Evolutionary conservation across 1,140 invertebrate species (phyloP).

Genomic region (Bombyx mandarina): DNA sequence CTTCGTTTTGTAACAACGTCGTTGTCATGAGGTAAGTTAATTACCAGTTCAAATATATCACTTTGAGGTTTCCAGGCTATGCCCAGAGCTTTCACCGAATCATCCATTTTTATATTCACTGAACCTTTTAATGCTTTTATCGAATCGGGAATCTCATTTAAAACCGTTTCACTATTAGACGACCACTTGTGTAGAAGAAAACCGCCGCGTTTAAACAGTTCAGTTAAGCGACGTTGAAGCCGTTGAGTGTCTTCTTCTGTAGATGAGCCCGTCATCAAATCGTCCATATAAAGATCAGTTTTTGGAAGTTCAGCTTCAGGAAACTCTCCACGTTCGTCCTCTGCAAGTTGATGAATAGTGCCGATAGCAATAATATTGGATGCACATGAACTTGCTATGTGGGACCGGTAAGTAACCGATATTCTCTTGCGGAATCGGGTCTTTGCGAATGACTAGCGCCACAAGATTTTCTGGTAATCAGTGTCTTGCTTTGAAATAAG

Average conservation of each 20-base stretch:
- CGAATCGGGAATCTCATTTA: no score
- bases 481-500: no score
- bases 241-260: slow-evolving; percentile 16
- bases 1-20: slow-evolving; percentile 13
- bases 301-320: slow-evolving; percentile 9
- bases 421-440: no score
- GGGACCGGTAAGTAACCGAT: no score
- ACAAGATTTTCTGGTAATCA: no score
- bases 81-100: slow-evolving; percentile 16
- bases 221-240: no score
- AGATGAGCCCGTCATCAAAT: slow-evolving; percentile 6
- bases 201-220: no score
- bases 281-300: slow-evolving; percentile 14
- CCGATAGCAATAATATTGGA: no score
- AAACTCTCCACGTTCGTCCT: no score
- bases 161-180: slow-evolving; percentile 25
- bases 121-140: slow-evolving; percentile 5
- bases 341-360: no score
- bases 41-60: slow-evolving; percentile 14
- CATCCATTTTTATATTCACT: slow-evolving; percentile 16
- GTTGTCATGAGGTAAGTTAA: slow-evolving; percentile 4
- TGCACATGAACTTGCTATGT: no score
- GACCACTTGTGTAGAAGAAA: slow-evolving; percentile 42
- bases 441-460: no score
- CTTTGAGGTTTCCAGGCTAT: slow-evolving; percentile 14